Conservation (phyloP, 2,888 invertebrate species). For the Leptopterna dolabrata region DNA sequence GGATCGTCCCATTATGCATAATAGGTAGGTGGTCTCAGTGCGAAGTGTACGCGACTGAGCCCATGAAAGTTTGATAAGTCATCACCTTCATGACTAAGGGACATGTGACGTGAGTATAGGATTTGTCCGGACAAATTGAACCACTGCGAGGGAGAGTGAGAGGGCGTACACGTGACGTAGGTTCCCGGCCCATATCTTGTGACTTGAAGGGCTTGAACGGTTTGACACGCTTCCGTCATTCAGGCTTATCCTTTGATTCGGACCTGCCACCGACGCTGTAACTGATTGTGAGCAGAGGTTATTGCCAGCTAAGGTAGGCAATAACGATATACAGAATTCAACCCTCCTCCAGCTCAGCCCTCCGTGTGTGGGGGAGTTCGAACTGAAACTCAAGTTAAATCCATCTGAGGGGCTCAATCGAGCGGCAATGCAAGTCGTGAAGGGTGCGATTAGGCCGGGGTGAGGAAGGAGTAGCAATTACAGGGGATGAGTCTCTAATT, state of each 20-base stretch:
- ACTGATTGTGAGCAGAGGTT: neutral
- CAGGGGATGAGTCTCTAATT: constrained; percentile 17
- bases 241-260: neutral
- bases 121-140: too few species aligned
- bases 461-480: neutral
- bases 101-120: too few species aligned
- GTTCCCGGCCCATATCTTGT: neutral
- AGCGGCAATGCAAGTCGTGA: neutral
- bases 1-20: too few species aligned
- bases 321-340: neutral
- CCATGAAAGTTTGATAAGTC: too few species aligned
- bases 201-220: neutral
- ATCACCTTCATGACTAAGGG: too few species aligned
- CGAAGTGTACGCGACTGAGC: too few species aligned
- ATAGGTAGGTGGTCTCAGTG: too few species aligned
- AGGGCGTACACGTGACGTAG: too few species aligned
- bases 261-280: neutral
- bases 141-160: too few species aligned
- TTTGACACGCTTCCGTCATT: neutral
- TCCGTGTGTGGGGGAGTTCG: neutral
- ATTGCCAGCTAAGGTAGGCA: neutral
- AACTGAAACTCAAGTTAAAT: neutral
- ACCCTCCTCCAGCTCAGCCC: neutral
- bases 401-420: neutral
- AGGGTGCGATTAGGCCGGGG: neutral